A percentile compares a stretch with the other conserved stretches of the same genome.
Evolutionary conservation across 1,140 invertebrate species (phyloP).

Genomic region (Platyura marginata): DNA sequence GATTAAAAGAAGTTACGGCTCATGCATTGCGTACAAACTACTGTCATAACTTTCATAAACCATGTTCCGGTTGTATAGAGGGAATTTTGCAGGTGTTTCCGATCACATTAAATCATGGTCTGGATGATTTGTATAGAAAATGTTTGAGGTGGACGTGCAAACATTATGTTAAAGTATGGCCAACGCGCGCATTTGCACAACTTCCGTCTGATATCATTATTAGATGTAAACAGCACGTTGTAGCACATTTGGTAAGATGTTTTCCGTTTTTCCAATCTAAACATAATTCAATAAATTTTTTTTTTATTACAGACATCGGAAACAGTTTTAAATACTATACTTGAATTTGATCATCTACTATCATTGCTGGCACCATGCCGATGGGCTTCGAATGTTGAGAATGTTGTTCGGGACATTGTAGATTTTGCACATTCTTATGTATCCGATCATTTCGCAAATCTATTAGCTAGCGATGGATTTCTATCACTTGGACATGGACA

Average conservation of each 20-base stretch:
- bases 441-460: constrained; percentile 41
- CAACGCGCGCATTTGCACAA: constrained; percentile 63
- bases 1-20: constrained; percentile 73
- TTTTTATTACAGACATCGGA: constrained; percentile 30
- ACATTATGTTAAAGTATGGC: constrained; percentile 71
- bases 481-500: constrained; percentile 40
- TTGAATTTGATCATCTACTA: constrained; percentile 49
- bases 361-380: constrained; percentile 45
- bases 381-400: constrained; percentile 50
- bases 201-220: constrained; percentile 62
- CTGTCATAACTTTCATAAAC: constrained; percentile 57
- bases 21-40: constrained; percentile 74
- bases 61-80: constrained; percentile 53
- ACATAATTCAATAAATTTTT: background rate
- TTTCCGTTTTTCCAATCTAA: background rate
- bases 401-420: constrained; percentile 42
- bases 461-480: constrained; percentile 43
- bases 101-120: constrained; percentile 58
- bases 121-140: constrained; percentile 73
- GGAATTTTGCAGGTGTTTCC: constrained; percentile 69
- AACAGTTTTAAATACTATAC: constrained; percentile 41
- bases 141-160: constrained; percentile 70
- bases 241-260: constrained; percentile 29
- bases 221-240: constrained; percentile 62
- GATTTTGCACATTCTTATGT: constrained; percentile 44